Evolutionary conservation across 2,113 vertebrate species (phyloP), one percentile per base, ranked within the genome.

Genomic region (Chaetodon trifascialis): DNA sequence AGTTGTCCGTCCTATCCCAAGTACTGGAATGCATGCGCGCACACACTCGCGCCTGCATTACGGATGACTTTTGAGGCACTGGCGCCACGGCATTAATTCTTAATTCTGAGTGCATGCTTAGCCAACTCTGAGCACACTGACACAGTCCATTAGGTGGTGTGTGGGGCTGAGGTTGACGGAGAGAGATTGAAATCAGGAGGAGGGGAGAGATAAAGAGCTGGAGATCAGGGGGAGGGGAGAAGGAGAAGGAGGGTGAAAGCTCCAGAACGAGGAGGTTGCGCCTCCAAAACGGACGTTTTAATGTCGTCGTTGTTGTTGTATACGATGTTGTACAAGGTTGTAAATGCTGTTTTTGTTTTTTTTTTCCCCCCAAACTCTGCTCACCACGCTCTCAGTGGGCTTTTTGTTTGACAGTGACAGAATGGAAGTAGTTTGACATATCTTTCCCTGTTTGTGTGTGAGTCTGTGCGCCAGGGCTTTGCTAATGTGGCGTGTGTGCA

Each of bases 341-440:
- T 78, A 78, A 75, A 74, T 56, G 40, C 23, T 25, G 54, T 25
- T 79, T 66, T 74, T 76, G n/a, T 79, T 52, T 51, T 30, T 30
- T 30, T 30, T 30, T 30, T 30, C 3, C 30, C 30, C 3, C 3
- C 30, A 25, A 73, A 66, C 67, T 70, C 56, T 7, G 23, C 68
- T 79, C 85, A 54, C 54, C 82, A 67, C 54, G 14, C 79, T 78
- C 63, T 72, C 71, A 70, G 62, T 69, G 58, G 73, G 67, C 70
- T 56, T 76, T 83, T 67, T 87, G 71, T 84, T 69, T 82, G 60
- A 84, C 80, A 76, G 64, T 73, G 86, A 92, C 88, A 86, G 90
- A 89, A 83, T 88, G 83, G 73, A 85, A 85, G 67, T 72, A 85
- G 63, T 91, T 85, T 86, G 84, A 87, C 80, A 71, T 83, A 69